Percentiles rank a stretch among this genome's conserved stretches.
Conservation (phyloP, 2,797 vertebrate species). For the Poeciliopsis paucimaculata region DNA sequence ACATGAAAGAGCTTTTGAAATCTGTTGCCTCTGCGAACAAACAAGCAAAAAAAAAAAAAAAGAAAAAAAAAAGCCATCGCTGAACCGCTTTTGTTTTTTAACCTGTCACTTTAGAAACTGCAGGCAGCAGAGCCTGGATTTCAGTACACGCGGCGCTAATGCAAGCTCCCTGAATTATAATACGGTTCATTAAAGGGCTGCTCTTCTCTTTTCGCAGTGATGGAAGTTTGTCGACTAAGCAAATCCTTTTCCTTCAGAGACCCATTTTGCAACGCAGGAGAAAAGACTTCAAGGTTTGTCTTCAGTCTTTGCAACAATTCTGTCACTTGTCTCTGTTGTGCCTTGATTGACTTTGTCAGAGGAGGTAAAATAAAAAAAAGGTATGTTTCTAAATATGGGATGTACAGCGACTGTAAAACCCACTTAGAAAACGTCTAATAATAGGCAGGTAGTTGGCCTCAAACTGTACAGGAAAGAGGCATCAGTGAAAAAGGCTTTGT, state of each 20-base stretch:
- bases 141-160: background rate
- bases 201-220: constrained; percentile 83
- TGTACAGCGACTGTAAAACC: constrained; percentile 61
- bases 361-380: constrained; percentile 39
- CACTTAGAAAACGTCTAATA: constrained; percentile 61
- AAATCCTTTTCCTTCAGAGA: constrained; percentile 98
- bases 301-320: constrained; percentile 39
- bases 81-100: constrained; percentile 47
- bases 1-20: constrained; percentile 67
- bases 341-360: constrained; percentile 58
- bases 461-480: constrained; percentile 66
- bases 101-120: constrained; percentile 55
- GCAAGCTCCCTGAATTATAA: constrained; percentile 33
- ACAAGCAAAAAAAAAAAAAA: constrained; percentile 20
- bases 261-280: constrained; percentile 92
- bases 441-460: constrained; percentile 61
- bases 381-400: constrained; percentile 72
- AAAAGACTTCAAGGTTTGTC: constrained; percentile 92
- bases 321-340: constrained; percentile 58
- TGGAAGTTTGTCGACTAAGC: constrained; percentile 94
- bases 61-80: constrained; percentile 21
- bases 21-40: constrained; percentile 36
- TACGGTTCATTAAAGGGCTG: constrained; percentile 38
- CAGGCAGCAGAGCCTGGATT: constrained; percentile 32
- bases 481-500: constrained; percentile 67